Base-by-base conservation (phyloP, 2,888 invertebrate genomes). In the Seladonia tumulorum region DNA sequence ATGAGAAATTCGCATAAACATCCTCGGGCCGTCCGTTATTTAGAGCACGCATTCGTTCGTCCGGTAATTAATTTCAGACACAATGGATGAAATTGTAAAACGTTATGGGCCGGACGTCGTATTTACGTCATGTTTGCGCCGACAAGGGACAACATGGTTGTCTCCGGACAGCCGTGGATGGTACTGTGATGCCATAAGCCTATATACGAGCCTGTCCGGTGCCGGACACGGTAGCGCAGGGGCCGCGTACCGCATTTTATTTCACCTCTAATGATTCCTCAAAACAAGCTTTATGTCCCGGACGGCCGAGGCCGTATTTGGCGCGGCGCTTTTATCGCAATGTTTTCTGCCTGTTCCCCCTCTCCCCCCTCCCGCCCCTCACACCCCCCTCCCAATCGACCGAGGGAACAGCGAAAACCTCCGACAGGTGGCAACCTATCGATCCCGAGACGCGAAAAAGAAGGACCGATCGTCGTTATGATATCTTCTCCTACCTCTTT, bases 191-290 rank as follows among this genome's bases (percentile, higher is more conserved):
- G 79, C 81, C 82, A 89, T 88, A 89, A 90, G 87, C 76, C 85
- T 88, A 88, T 81, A 89, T 87, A 88, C 79, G 87, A 80, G 81
- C 71, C 81, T 78, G 82, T 79, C 82, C 76, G 49, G 63, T 76
- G 82, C 86, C 86, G 88, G 83, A 88, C 88, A 83, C 86, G 85
- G 83, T 87, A 82, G 83, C 85, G 75, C 89, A 85, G 81, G 84
- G 85, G 76, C 49, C 53, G 72, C 75, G 80, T 88, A 76, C 79
- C 81, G 89, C 87, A 88, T 87, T 89, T 87, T 82, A 89, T 85
- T 89, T 90, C 89, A 75, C 90, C 88, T 89, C 92, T 93, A 93
- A 93, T 91, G 90, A 93, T 93, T 93, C 89, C 92, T 92, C 90
- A 92, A 93, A 93, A 92, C 91, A 90, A 91, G 91, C 92, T 92